Percentiles rank a stretch among this genome's conserved stretches.
Conservation (phyloP, 2,797 vertebrate genomes). For the Lateolabrax maculatus region DNA sequence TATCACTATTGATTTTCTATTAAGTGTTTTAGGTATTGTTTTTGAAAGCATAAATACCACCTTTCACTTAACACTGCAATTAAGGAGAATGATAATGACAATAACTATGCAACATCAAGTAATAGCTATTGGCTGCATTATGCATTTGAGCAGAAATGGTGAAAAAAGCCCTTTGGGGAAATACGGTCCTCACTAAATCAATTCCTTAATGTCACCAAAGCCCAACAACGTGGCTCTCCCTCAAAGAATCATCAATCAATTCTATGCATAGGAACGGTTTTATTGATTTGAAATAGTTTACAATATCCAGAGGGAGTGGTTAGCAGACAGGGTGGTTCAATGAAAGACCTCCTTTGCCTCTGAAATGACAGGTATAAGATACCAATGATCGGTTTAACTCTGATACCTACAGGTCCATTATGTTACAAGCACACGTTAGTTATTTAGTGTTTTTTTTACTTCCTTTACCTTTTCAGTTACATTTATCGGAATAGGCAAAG, state of each 20-base stretch:
- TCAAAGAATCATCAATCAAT: slow-evolving; percentile 30
- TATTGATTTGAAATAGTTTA: slow-evolving; percentile 59
- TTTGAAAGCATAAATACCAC: background rate
- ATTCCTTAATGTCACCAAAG: slow-evolving; percentile 34
- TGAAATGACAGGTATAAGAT: background rate
- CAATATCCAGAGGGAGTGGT: slow-evolving; percentile 34
- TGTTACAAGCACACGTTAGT: background rate
- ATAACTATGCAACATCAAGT: slow-evolving; percentile 2
- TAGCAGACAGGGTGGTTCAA: background rate
- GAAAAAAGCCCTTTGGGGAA: slow-evolving; percentile 30
- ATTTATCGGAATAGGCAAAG: background rate
- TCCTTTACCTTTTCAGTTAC: background rate
- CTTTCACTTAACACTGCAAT: slow-evolving; percentile 35
- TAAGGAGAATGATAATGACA: slow-evolving; percentile 1
- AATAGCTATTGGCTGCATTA: slow-evolving; percentile 16
- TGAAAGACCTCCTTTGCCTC: background rate
- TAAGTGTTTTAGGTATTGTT: background rate
- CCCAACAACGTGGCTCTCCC: slow-evolving; percentile 24
- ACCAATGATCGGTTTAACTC: background rate
- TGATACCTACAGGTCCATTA: background rate
- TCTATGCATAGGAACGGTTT: slow-evolving; percentile 45
- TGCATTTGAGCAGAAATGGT: slow-evolving; percentile 6
- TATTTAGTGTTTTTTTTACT: background rate
- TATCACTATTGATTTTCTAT: background rate
- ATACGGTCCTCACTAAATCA: slow-evolving; percentile 47